Percentiles rank a stretch among this genome's conserved stretches.
Evolutionary conservation across 2,888 invertebrate species (phyloP).

Genomic region (Trachelus tabidus): DNA sequence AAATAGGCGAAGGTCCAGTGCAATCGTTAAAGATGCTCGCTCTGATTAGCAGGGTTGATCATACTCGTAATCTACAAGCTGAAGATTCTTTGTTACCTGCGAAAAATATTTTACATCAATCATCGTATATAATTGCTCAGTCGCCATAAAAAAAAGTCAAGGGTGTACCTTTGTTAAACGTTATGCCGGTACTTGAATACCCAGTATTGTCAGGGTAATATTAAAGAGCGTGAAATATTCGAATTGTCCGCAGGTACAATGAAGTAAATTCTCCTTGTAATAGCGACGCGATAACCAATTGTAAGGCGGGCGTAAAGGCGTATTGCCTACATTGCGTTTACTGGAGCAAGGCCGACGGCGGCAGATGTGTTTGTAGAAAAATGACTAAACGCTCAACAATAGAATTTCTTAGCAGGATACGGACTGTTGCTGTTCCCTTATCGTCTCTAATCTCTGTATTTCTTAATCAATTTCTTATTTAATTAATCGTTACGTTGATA

Average conservation of each 20-base stretch:
- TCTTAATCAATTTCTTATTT: not conserved
- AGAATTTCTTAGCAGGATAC: not conserved
- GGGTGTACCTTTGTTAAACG: not conserved
- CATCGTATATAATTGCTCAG: not conserved
- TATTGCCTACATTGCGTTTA: not conserved
- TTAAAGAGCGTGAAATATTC: not conserved
- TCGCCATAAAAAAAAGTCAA: not conserved
- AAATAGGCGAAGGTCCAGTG: conserved; percentile 13
- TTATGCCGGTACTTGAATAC: not conserved
- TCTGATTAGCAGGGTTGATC: not conserved
- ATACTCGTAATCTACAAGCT: not conserved
- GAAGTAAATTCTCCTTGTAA: not conserved
- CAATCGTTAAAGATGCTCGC: not conserved
- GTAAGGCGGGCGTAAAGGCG: not conserved
- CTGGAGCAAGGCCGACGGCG: conserved; percentile 6
- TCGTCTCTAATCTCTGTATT: not conserved
- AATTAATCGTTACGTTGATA: not conserved
- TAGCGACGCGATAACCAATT: not conserved
- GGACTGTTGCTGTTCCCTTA: not conserved
- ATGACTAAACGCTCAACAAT: not conserved
- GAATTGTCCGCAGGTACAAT: conserved; percentile 1
- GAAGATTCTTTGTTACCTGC: not conserved
- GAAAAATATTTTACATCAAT: not conserved
- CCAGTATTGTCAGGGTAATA: not conserved
- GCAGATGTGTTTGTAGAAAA: not conserved